phyloP scores from a whole-genome alignment of 2,797 vertebrate genomes.

The Sebastes vulpes region DNA sequence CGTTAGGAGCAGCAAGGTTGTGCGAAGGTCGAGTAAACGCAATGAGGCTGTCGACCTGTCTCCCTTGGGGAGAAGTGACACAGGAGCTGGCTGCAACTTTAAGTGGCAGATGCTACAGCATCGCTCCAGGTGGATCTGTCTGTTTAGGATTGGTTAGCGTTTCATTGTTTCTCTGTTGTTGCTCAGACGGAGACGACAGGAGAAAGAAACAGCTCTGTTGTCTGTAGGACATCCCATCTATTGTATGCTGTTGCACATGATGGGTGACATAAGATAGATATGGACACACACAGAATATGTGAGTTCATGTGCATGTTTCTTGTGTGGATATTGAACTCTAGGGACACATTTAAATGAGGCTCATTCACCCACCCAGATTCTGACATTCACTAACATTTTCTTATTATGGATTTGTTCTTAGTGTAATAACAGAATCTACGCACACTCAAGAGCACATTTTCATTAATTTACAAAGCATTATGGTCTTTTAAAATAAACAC shows the following conservation, averaged over 20 bases:
- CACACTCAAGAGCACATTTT: neutral
- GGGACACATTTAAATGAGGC: neutral
- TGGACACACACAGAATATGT: neutral
- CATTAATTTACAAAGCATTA: neutral
- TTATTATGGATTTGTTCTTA: neutral
- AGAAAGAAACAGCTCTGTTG: neutral
- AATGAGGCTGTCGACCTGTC: constrained; percentile 5
- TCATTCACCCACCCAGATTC: neutral
- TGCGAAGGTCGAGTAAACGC: constrained; percentile 62
- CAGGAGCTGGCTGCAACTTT: constrained; percentile 3
- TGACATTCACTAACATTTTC: neutral
- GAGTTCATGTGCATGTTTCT: neutral
- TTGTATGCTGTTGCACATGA: neutral
- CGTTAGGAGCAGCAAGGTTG: constrained; percentile 39
- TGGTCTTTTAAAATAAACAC: no score
- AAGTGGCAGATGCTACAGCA: constrained; percentile 20
- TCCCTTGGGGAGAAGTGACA: neutral
- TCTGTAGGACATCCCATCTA: neutral
- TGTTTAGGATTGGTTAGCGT: neutral
- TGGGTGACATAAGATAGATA: neutral
- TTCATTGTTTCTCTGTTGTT: neutral
- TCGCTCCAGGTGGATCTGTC: neutral
- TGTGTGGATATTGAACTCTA: neutral
- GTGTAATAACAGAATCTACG: neutral
- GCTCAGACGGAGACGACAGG: neutral